These are phyloP conservation scores for Glaucidium brasilianum DNA, from an alignment of 2,113 vertebrate species.

Conservation along the genomic window DNA sequence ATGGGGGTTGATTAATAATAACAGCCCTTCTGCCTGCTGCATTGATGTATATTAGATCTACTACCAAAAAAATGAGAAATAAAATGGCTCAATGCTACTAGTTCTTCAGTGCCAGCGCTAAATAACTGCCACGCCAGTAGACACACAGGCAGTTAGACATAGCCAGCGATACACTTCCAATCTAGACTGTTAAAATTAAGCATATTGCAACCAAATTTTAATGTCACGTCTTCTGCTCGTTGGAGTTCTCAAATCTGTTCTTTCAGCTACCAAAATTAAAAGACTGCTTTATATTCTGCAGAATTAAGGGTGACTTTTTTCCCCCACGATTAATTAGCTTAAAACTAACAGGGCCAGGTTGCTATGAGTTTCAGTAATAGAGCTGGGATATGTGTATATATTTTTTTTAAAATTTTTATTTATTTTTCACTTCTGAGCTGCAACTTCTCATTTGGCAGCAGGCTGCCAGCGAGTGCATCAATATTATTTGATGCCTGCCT, in stretches of 20 bases:
- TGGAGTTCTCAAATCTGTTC: slow-evolving; percentile 56
- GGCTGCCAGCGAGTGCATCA: slow-evolving; percentile 38
- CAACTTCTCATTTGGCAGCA: slow-evolving; percentile 59
- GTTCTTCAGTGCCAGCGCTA: background rate
- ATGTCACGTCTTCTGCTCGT: slow-evolving; percentile 12
- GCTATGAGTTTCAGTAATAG: background rate
- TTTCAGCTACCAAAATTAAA: slow-evolving; percentile 56
- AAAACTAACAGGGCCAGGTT: slow-evolving; percentile 29
- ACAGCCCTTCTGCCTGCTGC: slow-evolving; percentile 9
- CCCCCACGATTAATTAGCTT: slow-evolving; percentile 60
- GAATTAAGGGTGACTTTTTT: slow-evolving; percentile 14
- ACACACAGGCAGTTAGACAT: background rate
- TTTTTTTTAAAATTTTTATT: background rate
- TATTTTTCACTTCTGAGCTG: slow-evolving; percentile 14
- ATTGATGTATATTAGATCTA: background rate
- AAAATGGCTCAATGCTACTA: slow-evolving; percentile 4
- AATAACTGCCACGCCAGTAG: background rate
- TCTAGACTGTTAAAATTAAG: slow-evolving; percentile 13
- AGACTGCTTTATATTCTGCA: slow-evolving; percentile 24
- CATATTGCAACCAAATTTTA: slow-evolving; percentile 37
- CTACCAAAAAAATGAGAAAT: background rate
- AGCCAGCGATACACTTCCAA: slow-evolving; percentile 33
- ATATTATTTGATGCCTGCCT: background rate
- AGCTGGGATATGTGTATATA: background rate
- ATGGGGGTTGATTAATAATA: slow-evolving; percentile 21